Percentiles rank a stretch among this genome's conserved stretches.
Conservation (phyloP, 2,888 invertebrate genomes). For the Acleris emargana region DNA sequence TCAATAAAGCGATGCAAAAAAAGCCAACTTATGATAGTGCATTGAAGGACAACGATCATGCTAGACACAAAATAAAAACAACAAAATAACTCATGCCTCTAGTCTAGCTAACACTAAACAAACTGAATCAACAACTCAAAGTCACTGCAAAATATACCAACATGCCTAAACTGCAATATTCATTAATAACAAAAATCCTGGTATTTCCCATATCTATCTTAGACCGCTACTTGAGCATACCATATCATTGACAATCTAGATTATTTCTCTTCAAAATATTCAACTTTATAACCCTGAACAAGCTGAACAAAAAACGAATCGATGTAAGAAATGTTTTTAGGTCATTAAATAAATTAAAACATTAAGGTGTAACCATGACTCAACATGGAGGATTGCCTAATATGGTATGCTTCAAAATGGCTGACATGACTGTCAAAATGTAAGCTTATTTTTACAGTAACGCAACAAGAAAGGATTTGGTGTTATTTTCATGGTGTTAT, state of each 20-base stretch:
- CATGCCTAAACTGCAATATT: conserved; percentile 57
- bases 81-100: conserved; percentile 40
- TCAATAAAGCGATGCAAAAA: conserved; percentile 59
- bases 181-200: conserved; percentile 70
- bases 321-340: too few relatives aligned
- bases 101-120: conserved; percentile 20
- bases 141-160: conserved; percentile 33
- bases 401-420: conserved; percentile 49
- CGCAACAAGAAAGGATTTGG: conserved; percentile 52
- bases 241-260: too few relatives aligned
- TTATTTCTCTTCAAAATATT: too few relatives aligned
- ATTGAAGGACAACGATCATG: conserved; percentile 75
- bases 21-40: conserved; percentile 76
- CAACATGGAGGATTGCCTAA: not conserved
- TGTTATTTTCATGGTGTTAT: conserved; percentile 39
- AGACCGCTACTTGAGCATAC: conserved; percentile 45
- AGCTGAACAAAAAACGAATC: too few relatives aligned
- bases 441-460: conserved; percentile 51
- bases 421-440: conserved; percentile 48
- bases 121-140: conserved; percentile 17
- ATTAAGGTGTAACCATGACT: not conserved
- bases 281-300: too few relatives aligned
- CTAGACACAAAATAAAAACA: conserved; percentile 47
- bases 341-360: too few relatives aligned
- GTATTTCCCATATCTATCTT: conserved; percentile 58